Evolutionary conservation across 2,888 invertebrate genomes (phyloP).

Genomic region (Drosophila leonis): DNA sequence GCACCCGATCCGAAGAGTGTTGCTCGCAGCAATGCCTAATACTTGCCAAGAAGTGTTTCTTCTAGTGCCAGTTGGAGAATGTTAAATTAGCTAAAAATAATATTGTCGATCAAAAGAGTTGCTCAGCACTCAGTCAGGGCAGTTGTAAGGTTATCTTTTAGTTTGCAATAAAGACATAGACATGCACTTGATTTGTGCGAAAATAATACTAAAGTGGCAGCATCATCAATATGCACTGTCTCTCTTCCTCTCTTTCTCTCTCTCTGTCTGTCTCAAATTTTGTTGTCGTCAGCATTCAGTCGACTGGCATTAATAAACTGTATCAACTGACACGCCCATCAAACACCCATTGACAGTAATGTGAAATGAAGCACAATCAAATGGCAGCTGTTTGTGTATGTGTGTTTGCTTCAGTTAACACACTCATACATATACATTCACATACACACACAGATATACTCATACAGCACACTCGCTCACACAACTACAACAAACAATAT

Average conservation of each 20-base stretch:
- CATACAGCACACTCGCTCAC: slow-evolving; percentile 12
- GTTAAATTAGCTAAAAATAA: not conserved
- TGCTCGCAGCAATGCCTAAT: slow-evolving; percentile 11
- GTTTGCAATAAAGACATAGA: not conserved
- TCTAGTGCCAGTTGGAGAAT: not conserved
- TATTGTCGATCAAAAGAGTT: not conserved
- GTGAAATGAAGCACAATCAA: slow-evolving; percentile 73
- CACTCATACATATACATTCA: slow-evolving; percentile 17
- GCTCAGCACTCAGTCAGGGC: not conserved
- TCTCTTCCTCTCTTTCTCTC: not conserved
- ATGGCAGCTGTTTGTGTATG: slow-evolving; percentile 44
- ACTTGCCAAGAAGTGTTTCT: not conserved
- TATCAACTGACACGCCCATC: slow-evolving; percentile 64
- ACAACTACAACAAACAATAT: slow-evolving; percentile 53
- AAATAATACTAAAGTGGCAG: slow-evolving; percentile 26
- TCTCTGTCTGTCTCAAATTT: not conserved
- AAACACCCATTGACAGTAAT: slow-evolving; percentile 52
- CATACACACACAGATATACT: slow-evolving; percentile 23
- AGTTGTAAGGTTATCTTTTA: not conserved
- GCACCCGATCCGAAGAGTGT: slow-evolving; percentile 18
- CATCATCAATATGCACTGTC: slow-evolving; percentile 3
- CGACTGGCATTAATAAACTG: slow-evolving; percentile 69
- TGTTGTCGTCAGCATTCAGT: slow-evolving; percentile 47
- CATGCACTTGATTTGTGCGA: slow-evolving; percentile 34
- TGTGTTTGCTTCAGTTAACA: slow-evolving; percentile 16